Base-by-base conservation (phyloP, 2,888 invertebrate genomes). In the Myathropa florea region DNA sequence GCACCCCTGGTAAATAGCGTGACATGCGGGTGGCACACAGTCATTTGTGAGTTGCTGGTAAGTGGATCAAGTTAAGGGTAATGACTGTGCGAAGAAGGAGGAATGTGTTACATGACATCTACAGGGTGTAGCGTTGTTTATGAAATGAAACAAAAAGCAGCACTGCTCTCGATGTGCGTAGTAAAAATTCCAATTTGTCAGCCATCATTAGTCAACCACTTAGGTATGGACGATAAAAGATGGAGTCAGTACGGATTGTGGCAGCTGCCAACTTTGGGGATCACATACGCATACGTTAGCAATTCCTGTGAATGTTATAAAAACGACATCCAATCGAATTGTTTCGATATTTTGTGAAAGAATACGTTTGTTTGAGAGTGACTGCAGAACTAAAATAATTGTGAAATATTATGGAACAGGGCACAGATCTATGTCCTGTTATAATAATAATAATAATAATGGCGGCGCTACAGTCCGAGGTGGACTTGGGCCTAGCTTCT, bases 31-130 rank as follows among this genome's bases (percentile, higher is more conserved):
- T 82, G 73, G 73, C 78, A 57, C 55, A 65, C 70, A 73, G 68
- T 70, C 77, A 77, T 76, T 70, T 70, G 36, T 46, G 71, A 67
- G 21, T 61, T 7, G 67, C 28, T 67, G 12, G 73, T 78, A 77
- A 82, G 78, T 82, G 73, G 72, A 86, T 73, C 60, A 73, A 78
- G 85, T 82, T 82, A 65, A 72, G 72, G 77, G 73, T 78, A 78
- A 82, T 82, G 59, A 73, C 28, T 75, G 63, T 39, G 39, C 57
- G 39, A 63, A 33, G 24, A 39, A 23, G 60, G 70, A 57, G 70
- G 23, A 78, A 63, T 21, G 36, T 63, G 70, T 4, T 57, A 70
- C 68, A 63, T 46, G 76, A 59, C 30, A 28, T 53, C 33, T 65
- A 75, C 70, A 59, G 33, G 24, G 33, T 33, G 12, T 64, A 59